Conservation (phyloP, 2,888 invertebrate species). For the Pasiphila rectangulata region DNA sequence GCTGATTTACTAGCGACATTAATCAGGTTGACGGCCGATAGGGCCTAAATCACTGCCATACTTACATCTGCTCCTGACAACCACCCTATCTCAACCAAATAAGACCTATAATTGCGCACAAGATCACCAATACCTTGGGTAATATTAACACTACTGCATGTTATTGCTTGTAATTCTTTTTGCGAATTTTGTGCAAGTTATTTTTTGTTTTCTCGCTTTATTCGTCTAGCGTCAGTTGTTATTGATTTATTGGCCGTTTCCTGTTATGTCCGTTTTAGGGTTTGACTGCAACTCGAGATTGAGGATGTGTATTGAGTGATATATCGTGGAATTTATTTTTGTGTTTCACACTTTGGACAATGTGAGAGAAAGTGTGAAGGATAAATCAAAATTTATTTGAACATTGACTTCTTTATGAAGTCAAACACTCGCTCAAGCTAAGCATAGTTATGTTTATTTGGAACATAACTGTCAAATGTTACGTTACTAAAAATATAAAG, state of each 20-base stretch:
- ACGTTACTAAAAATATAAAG: no score
- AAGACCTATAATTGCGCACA: conserved; percentile 44
- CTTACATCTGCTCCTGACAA: conserved; percentile 48
- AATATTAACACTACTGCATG: conserved; percentile 74
- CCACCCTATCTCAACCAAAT: conserved; percentile 43
- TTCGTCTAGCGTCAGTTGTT: conserved; percentile 61
- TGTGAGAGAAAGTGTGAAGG: conserved; percentile 22
- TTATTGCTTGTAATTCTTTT: conserved; percentile 79
- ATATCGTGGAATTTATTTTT: conserved; percentile 52
- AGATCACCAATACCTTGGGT: conserved; percentile 37
- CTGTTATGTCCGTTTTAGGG: conserved; percentile 62
- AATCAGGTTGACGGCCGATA: conserved; percentile 81
- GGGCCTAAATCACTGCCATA: conserved; percentile 76
- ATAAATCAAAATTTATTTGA: conserved; percentile 20
- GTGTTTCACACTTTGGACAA: conserved; percentile 40
- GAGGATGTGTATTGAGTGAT: conserved; percentile 55
- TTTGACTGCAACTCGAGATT: conserved; percentile 67
- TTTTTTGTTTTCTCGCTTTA: conserved; percentile 65
- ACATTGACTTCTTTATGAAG: conserved; percentile 15
- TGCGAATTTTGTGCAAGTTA: conserved; percentile 67
- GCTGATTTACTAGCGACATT: conserved; percentile 80
- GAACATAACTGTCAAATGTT: conserved; percentile 1
- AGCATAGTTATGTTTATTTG: neutral
- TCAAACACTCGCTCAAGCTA: conserved; percentile 2
- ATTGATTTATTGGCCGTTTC: conserved; percentile 72